Base-by-base conservation (phyloP, 2,888 invertebrate genomes). In the Hyposoter dolosus region DNA sequence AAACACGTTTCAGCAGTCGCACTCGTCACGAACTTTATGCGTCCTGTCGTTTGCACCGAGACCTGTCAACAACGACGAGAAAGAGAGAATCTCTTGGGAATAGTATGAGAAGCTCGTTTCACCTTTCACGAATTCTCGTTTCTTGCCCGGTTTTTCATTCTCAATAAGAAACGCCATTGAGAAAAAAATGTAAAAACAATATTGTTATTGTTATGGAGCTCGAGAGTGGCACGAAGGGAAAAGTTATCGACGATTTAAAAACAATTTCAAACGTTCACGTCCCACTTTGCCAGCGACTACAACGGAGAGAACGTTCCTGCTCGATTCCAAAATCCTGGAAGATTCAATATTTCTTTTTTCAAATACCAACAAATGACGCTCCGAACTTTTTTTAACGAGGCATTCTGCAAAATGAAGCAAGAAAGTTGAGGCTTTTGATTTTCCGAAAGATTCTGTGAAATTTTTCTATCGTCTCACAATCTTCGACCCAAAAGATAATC, bases 1-100 rank as follows among this genome's bases (percentile, higher is more conserved):
- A 72, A 75, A 85, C 71, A 85, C 82, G 85, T 82, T 85, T 82
- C 85, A 82, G 63, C 82, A 69, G 69, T 79, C 82, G 82, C 79
- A 82, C 82, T 76, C 45, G 76, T 85, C 85, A 76, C n/a, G 32
- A 56, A 83, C 23, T 85, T 85, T 83, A 85, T 83, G 83, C 79
- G 83, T 76, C 78, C 23, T 75, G 19, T 66, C 71, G 56, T 75
- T 76, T 56, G 63, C 69, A 76, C 28, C 35, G 68, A 78, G 35
- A 65, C 75, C 75, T 79, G 74, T 80, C 74, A 60, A 78, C 78
- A 75, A 82, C 68, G 66, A 53, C 12, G 40, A 15, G 35, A 32
- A 53, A 35, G 45, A 45, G 45, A 43, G 40, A 40, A 35, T 28
- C 23, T 17, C 15, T 60, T 28, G 5, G 28, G n/a, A 32, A 45